Evolutionary conservation across 2,888 invertebrate genomes (phyloP).

Genomic region (Pollenia amentaria): DNA sequence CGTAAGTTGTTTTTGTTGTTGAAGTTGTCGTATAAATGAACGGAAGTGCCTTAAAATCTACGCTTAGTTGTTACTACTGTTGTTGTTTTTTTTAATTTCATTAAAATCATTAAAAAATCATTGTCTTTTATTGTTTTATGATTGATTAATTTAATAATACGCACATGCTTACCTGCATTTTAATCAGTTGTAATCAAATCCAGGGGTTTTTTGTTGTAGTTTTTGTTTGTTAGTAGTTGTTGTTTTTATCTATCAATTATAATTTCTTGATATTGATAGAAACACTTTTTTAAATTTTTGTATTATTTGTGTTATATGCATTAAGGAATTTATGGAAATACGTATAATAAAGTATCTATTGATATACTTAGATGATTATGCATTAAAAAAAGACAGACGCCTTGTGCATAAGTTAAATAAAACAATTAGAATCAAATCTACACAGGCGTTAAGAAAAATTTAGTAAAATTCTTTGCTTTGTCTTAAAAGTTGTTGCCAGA

Average conservation of each 20-base stretch:
- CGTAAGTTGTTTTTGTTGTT: constrained; percentile 19
- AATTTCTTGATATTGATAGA: constrained; percentile 19
- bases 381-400: background rate
- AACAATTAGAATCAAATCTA: background rate
- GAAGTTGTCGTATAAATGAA: constrained; percentile 44
- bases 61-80: constrained; percentile 44
- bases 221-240: constrained; percentile 21
- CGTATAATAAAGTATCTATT: background rate
- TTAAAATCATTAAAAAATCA: constrained; percentile 59
- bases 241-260: constrained; percentile 39
- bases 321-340: constrained; percentile 43
- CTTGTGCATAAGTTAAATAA: background rate
- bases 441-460: background rate
- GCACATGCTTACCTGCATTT: constrained; percentile 71
- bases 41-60: constrained; percentile 72
- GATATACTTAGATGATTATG: background rate
- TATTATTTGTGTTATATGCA: background rate
- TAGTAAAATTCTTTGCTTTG: constrained; percentile 13
- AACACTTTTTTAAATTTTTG: background rate
- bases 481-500: constrained; percentile 25
- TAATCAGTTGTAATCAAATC: constrained; percentile 50
- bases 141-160: constrained; percentile 73
- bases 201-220: constrained; percentile 32
- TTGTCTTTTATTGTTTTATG: constrained; percentile 70
- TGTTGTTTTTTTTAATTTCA: constrained; percentile 57